Base-by-base conservation (phyloP, 1,140 invertebrate species). In the Spodoptera frugiperda region DNA sequence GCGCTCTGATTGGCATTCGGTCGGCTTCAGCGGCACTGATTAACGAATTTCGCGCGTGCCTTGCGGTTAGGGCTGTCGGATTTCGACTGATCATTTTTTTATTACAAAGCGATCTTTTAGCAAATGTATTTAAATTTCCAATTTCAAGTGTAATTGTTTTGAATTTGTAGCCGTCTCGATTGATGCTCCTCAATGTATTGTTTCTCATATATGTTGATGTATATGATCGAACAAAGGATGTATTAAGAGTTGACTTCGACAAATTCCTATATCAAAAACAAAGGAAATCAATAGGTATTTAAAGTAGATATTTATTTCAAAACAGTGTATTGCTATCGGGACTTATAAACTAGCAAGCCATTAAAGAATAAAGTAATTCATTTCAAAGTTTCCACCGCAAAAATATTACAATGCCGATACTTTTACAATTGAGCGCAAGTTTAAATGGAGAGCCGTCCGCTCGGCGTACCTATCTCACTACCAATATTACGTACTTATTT, bases 31-130 rank as follows among this genome's bases (percentile, higher is more conserved):
- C 72, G 81, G 68, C 78, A 71, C 68, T 83, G 83, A 84, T 83
- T 84, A 81, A 78, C 77, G 79, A 83, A 83, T 83, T 80, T 78
- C 77, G 63, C 68, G 72, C 70, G 81, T 83, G 72, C 81, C 79
- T 39, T 14, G 19, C 8, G 61, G 17, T 44, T 25, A 77, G 63
- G 73, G 63, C 15, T 76, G 65, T 2, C 65, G 14, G 49, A 30
- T 44, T n/a, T 15, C n/a, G 9, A 15, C 17, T 61, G 14, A 19
- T 61, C 9, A 39, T 44, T 61, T 44, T n/a, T 61, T 61, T 44
- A 17, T n/a, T 15, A 19, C n/a, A 59, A 59, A 55, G 14, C 3
- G 12, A 9, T 59, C 25, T 59, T 59, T 59, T n/a, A 59, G 30
- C 10, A 19, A n/a, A n/a, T 57, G 14, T 25, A 8, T 25, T 57